phyloP scores from a whole-genome alignment of 2,888 invertebrate genomes.

The Drosophila birchii region DNA sequence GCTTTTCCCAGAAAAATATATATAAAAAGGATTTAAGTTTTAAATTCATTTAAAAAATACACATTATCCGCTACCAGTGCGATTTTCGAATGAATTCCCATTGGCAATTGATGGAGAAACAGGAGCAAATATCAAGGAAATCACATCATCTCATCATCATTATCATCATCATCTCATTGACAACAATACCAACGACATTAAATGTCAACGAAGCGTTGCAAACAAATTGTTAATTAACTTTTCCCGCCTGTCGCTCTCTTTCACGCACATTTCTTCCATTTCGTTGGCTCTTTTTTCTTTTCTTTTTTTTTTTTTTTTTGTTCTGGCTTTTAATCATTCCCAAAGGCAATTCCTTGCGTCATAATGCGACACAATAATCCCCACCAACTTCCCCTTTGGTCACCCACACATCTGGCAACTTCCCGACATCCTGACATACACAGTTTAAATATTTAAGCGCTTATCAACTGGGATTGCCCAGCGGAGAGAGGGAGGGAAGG shows the following conservation, averaged over 20 bases:
- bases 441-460: constrained; percentile 56
- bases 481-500: background rate
- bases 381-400: constrained; percentile 6
- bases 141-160: constrained; percentile 29
- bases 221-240: constrained; percentile 49
- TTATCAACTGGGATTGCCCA: constrained; percentile 43
- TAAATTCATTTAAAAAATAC: background rate
- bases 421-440: constrained; percentile 33
- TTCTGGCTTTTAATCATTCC: constrained; percentile 19
- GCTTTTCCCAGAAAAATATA: no score
- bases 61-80: background rate
- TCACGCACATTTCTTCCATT: background rate
- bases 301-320: background rate
- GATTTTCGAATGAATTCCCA: constrained; percentile 9
- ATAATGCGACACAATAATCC: constrained; percentile 49
- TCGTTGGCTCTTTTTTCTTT: background rate
- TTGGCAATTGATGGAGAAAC: constrained; percentile 6
- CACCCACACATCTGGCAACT: constrained; percentile 42
- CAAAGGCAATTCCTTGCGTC: constrained; percentile 47
- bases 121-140: constrained; percentile 29
- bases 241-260: constrained; percentile 12
- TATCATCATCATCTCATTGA: constrained; percentile 27
- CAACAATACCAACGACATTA: constrained; percentile 38
- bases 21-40: background rate
- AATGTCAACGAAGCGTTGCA: constrained; percentile 33